Percentiles rank a stretch among this genome's conserved stretches.
Evolutionary conservation across 2,113 vertebrate species (phyloP).

Genomic region (Cranoglanis bouderius): DNA sequence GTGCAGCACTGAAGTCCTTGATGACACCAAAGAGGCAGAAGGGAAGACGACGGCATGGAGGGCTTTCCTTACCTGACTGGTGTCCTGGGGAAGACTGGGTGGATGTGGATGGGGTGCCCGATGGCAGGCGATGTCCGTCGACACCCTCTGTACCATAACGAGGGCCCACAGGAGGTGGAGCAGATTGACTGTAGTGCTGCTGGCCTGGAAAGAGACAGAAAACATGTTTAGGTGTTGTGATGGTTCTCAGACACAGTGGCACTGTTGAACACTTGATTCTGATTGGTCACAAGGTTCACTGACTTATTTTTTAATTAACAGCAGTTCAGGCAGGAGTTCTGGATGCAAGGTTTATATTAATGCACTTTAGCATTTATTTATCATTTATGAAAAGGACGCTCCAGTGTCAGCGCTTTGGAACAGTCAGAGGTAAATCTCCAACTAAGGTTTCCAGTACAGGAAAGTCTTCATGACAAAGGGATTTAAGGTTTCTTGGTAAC

Average conservation of each 20-base stretch:
- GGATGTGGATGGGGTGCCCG: conserved; percentile 68
- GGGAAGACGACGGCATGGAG: not conserved
- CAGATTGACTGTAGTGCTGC: conserved; percentile 65
- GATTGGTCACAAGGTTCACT: not conserved
- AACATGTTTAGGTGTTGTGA: not conserved
- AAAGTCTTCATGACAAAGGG: too few species aligned
- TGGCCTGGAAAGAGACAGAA: conserved; percentile 30
- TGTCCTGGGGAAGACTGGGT: conserved; percentile 71
- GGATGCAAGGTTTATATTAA: too few species aligned
- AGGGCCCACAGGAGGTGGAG: conserved; percentile 53
- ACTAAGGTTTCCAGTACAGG: not conserved
- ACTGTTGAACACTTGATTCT: not conserved
- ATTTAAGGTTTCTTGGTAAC: not conserved
- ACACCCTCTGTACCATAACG: conserved; percentile 54
- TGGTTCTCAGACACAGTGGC: not conserved
- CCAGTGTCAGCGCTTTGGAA: not conserved
- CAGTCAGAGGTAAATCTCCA: not conserved
- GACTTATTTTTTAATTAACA: too few species aligned
- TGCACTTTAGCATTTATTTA: not conserved
- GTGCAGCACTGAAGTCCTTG: conserved; percentile 1
- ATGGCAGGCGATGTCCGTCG: conserved; percentile 52
- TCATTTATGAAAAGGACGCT: not conserved
- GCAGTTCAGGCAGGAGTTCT: too few species aligned
- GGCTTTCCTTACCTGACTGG: conserved; percentile 64
- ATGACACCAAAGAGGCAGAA: not conserved